Conservation (phyloP, 1,140 invertebrate species). For the Zaprionus taronus region DNA sequence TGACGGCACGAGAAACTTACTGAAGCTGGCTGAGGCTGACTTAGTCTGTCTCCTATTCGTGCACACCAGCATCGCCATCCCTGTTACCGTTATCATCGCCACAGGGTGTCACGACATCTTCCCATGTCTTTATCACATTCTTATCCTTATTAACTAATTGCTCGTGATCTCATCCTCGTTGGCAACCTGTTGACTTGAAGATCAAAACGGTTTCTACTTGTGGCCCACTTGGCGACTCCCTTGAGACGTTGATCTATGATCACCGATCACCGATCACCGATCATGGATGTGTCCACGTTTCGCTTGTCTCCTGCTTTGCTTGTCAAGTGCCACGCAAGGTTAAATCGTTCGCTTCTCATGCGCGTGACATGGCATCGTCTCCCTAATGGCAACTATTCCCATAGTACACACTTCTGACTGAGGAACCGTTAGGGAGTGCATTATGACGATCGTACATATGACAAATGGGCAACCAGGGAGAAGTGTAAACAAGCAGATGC, state of each 20-base stretch:
- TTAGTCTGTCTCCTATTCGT: background rate
- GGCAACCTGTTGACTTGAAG: slow-evolving; percentile 55
- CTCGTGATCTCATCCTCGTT: slow-evolving; percentile 48
- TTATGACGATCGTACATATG: slow-evolving; percentile 48
- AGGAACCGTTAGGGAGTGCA: slow-evolving; percentile 40
- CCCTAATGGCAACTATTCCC: slow-evolving; percentile 67
- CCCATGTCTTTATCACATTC: slow-evolving; percentile 1
- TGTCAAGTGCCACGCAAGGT: slow-evolving; percentile 61
- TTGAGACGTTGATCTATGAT: slow-evolving; percentile 40
- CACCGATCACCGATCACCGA: background rate
- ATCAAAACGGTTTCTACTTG: slow-evolving; percentile 29
- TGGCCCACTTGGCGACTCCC: slow-evolving; percentile 7
- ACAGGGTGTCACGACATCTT: slow-evolving; percentile 47
- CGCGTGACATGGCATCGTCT: slow-evolving; percentile 32
- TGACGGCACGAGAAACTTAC: background rate
- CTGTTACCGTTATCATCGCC: slow-evolving; percentile 13
- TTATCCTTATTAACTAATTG: slow-evolving; percentile 65
- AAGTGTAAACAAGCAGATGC: slow-evolving; percentile 14
- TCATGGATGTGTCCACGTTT: slow-evolving; percentile 62
- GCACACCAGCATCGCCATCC: background rate
- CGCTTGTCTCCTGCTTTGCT: slow-evolving; percentile 25
- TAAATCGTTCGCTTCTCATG: slow-evolving; percentile 50
- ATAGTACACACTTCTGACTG: slow-evolving; percentile 42
- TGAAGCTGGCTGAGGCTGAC: background rate
- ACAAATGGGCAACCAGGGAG: slow-evolving; percentile 53